phyloP scores from a whole-genome alignment of 2,888 invertebrate genomes.

The Dexiosoma caninum region DNA sequence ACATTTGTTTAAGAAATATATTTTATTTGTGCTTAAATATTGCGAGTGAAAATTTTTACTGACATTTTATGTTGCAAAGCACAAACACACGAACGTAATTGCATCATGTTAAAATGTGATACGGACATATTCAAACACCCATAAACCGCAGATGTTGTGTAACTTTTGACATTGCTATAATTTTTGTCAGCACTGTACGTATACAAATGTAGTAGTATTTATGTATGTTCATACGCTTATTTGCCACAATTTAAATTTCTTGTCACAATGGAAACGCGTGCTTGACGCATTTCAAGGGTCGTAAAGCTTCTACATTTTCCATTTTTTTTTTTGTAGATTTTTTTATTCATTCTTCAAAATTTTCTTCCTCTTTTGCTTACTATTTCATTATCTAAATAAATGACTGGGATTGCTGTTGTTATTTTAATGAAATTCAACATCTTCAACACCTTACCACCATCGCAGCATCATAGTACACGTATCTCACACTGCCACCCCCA shows the following conservation, averaged over 20 bases:
- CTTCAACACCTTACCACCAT: slow-evolving; percentile 41
- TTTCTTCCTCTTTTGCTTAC: background rate
- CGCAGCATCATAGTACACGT: background rate
- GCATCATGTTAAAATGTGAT: too few relatives aligned
- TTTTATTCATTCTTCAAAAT: background rate
- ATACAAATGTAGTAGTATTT: background rate
- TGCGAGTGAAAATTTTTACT: too few relatives aligned
- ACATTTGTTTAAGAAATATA: slow-evolving; percentile 11
- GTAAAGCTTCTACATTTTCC: background rate
- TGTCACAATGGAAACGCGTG: slow-evolving; percentile 40
- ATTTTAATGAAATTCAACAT: slow-evolving; percentile 42
- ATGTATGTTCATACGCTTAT: slow-evolving; percentile 6
- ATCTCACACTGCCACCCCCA: background rate
- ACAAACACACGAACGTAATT: too few relatives aligned
- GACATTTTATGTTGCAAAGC: too few relatives aligned
- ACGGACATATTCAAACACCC: background rate
- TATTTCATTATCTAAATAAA: slow-evolving; percentile 29
- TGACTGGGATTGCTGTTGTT: slow-evolving; percentile 15
- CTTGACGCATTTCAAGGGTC: slow-evolving; percentile 27
- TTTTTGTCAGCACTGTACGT: too few relatives aligned
- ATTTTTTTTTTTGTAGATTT: background rate
- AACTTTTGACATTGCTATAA: too few relatives aligned
- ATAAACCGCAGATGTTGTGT: too few relatives aligned
- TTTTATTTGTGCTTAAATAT: too few relatives aligned
- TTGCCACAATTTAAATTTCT: slow-evolving; percentile 30